These are phyloP conservation scores for Drosophila meridionalis DNA, from an alignment of 2,888 invertebrate species.

Conservation along the genomic window DNA sequence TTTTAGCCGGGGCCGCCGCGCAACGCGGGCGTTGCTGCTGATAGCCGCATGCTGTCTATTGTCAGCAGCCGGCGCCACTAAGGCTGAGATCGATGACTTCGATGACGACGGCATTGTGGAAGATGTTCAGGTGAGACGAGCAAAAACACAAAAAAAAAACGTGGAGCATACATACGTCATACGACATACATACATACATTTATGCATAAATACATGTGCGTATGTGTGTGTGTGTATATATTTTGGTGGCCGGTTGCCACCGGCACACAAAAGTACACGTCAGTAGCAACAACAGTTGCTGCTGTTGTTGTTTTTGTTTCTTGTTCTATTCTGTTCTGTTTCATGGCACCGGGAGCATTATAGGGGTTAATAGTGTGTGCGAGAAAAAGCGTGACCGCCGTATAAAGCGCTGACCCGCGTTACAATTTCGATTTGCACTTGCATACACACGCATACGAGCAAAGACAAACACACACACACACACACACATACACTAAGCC, in stretches of 20 bases:
- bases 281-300: slow-evolving; percentile 62
- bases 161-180: not conserved
- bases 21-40: slow-evolving; percentile 60
- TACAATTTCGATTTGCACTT: slow-evolving; percentile 6
- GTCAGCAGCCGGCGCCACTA: slow-evolving; percentile 38
- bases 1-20: slow-evolving; percentile 45
- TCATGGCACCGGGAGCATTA: slow-evolving; percentile 14
- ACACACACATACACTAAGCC: slow-evolving; percentile 21
- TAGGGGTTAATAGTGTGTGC: slow-evolving; percentile 34
- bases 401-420: slow-evolving; percentile 37
- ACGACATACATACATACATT: not conserved
- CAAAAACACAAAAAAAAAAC: not conserved
- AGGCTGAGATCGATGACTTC: slow-evolving; percentile 67
- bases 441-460: not conserved
- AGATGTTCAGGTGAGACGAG: slow-evolving; percentile 76
- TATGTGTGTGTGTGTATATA: not conserved
- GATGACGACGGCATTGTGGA: slow-evolving; percentile 82
- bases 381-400: slow-evolving; percentile 27
- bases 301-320: not conserved
- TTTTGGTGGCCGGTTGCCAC: slow-evolving; percentile 41
- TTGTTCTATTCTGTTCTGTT: not conserved
- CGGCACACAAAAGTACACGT: slow-evolving; percentile 76
- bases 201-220: not conserved
- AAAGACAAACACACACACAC: not conserved
- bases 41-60: slow-evolving; percentile 53